phyloP scores from a whole-genome alignment of 2,797 vertebrate species.

The Adelosebastes latens region DNA sequence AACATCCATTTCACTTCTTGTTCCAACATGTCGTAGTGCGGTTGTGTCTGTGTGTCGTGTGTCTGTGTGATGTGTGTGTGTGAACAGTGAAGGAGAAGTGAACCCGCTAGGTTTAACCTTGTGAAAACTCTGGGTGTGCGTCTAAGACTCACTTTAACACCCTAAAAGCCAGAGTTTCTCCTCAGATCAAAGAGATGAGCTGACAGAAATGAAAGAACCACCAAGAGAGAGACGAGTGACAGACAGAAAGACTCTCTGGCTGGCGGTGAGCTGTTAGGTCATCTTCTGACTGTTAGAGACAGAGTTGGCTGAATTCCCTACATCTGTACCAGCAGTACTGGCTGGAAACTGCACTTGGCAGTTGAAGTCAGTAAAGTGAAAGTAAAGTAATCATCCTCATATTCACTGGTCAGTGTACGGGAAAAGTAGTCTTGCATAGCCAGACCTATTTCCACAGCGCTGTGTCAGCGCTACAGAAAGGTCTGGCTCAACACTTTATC shows the following conservation, averaged over 20 bases:
- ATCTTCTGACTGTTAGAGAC: conserved; percentile 24
- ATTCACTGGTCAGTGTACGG: neutral
- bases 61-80: conserved; percentile 14
- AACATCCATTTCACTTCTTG: conserved; percentile 38
- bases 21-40: conserved; percentile 19
- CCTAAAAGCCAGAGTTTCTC: conserved; percentile 27
- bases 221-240: conserved; percentile 14
- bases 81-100: conserved; percentile 43
- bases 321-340: neutral
- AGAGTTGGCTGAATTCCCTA: neutral
- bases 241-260: conserved; percentile 19
- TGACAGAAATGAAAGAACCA: conserved; percentile 16
- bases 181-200: conserved; percentile 39
- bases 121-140: conserved; percentile 45
- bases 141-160: conserved; percentile 15
- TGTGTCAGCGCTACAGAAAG: neutral
- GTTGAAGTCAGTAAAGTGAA: neutral
- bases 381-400: neutral
- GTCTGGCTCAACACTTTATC: neutral
- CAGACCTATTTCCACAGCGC: neutral
- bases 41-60: neutral
- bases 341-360: neutral
- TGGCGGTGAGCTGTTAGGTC: conserved; percentile 9
- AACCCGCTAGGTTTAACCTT: conserved; percentile 59
- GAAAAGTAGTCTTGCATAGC: neutral